Base-by-base conservation (phyloP, 2,113 vertebrate species). In the Cheilinus undulatus region DNA sequence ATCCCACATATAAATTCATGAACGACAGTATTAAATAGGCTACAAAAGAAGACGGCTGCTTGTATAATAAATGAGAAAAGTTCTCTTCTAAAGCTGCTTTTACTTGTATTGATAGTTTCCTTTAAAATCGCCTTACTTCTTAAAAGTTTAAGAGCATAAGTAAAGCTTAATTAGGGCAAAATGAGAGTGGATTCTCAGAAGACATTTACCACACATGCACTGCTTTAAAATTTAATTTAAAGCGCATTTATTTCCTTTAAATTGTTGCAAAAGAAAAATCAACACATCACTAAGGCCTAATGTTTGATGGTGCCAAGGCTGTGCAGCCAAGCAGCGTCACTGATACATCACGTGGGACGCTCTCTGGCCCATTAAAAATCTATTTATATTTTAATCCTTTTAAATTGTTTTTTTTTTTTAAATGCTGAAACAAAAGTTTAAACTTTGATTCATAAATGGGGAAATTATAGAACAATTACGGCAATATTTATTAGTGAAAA, bases 281-380 rank as follows among this genome's bases (percentile, higher is more conserved):
- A 38, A 22, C 12, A 30, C 42, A 23, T 13, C 5, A 42, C 32
- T 20, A 3, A 60, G 68, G 58, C 40, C 51, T 53, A 54, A 32
- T 1, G 48, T 28, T n/a, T 74, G 67, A 52, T 63, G 42, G 64
- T 69, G 72, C 52, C 65, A 76, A 20, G 62, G 52, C 52, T 76
- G 42, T 67, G 59, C 58, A 65, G 75, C 49, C 34, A 50, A 78
- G 60, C 67, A 54, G 65, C 74, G 32, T 62, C 51, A 60, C 65
- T 50, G 24, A 73, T 38, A 20, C 73, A 82, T 84, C 85, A 86
- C 66, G 76, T 80, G 83, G 68, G 75, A 11, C 54, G 34, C 20
- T 42, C 40, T 42, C 7, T 42, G 17, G 40, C 14, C 40, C 40
- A 17, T 17, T 42, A 5, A 34, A 34, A 34, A 34, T 34, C 32